phyloP scores from a whole-genome alignment of 1,140 invertebrate species.

The Pseudomyrmex sp. region DNA sequence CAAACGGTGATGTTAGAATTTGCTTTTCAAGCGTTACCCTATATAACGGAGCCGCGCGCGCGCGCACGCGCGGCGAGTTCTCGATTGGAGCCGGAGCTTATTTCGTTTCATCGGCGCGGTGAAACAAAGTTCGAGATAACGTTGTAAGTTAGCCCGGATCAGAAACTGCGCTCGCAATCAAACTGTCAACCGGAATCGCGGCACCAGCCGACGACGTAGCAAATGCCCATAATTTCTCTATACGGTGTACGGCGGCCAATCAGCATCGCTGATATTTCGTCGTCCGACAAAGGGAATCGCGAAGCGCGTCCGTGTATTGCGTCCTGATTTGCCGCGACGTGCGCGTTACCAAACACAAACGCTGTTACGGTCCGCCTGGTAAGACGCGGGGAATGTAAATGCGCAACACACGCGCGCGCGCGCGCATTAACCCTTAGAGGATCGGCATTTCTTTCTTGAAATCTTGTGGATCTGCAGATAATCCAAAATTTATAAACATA shows the following conservation, averaged over 20 bases:
- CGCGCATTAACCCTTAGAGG: too few species aligned
- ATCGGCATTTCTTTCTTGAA: too few species aligned
- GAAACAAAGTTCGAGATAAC: constrained; percentile 53
- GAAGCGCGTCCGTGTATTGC: constrained; percentile 67
- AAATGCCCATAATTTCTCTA: constrained; percentile 36
- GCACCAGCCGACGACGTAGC: constrained; percentile 58
- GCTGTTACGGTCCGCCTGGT: neutral
- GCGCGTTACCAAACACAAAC: constrained; percentile 1
- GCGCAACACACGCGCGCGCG: neutral
- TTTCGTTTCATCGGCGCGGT: constrained; percentile 49
- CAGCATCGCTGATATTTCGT: constrained; percentile 58
- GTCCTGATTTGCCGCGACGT: constrained; percentile 43
- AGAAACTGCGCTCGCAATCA: constrained; percentile 63
- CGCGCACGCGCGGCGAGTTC: neutral
- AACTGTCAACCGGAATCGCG: constrained; percentile 60
- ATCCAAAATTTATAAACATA: too few species aligned
- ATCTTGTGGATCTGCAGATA: too few species aligned
- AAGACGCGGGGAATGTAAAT: neutral
- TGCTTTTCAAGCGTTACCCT: constrained; percentile 38
- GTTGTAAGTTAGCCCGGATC: constrained; percentile 59
- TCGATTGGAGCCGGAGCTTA: constrained; percentile 29
- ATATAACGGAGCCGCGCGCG: neutral
- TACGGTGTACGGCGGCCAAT: constrained; percentile 56
- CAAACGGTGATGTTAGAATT: constrained; percentile 41
- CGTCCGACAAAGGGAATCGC: constrained; percentile 74